Evolutionary conservation across 2,888 invertebrate species (phyloP).

Genomic region (Gnatocerus cornutus): DNA sequence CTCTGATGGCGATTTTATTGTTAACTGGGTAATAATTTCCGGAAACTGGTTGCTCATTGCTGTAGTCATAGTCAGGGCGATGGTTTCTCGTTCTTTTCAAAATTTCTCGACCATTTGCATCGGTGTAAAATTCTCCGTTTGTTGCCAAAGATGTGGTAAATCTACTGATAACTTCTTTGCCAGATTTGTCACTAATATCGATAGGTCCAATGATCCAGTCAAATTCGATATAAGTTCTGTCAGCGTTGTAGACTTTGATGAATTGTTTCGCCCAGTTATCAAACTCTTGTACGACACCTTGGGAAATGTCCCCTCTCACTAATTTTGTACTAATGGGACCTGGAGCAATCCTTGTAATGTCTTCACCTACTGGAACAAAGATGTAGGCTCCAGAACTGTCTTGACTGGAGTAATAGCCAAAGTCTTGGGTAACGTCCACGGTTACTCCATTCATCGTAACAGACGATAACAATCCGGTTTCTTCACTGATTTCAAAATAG

Average conservation of each 20-base stretch:
- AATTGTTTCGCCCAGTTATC: slow-evolving; percentile 81
- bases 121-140: slow-evolving; percentile 79
- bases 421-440: slow-evolving; percentile 74
- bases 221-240: slow-evolving; percentile 71
- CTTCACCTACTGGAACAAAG: slow-evolving; percentile 78
- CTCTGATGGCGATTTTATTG: slow-evolving; percentile 76
- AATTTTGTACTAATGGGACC: slow-evolving; percentile 52
- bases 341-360: slow-evolving; percentile 58
- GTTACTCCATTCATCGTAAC: slow-evolving; percentile 71
- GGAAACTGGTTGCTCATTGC: slow-evolving; percentile 73
- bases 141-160: slow-evolving; percentile 75
- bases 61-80: slow-evolving; percentile 75
- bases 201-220: slow-evolving; percentile 73
- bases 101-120: slow-evolving; percentile 85
- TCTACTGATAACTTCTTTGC: slow-evolving; percentile 81
- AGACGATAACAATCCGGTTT: slow-evolving; percentile 73
- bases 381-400: slow-evolving; percentile 94
- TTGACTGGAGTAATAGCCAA: slow-evolving; percentile 82
- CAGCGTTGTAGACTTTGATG: slow-evolving; percentile 77
- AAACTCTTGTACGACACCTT: slow-evolving; percentile 79
- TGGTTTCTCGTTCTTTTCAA: slow-evolving; percentile 75
- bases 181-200: slow-evolving; percentile 74
- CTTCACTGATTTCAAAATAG: slow-evolving; percentile 73
- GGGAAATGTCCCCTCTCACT: slow-evolving; percentile 69
- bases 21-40: slow-evolving; percentile 86